Base-by-base conservation (phyloP, 2,888 invertebrate species). In the Anthophora plumipes region DNA sequence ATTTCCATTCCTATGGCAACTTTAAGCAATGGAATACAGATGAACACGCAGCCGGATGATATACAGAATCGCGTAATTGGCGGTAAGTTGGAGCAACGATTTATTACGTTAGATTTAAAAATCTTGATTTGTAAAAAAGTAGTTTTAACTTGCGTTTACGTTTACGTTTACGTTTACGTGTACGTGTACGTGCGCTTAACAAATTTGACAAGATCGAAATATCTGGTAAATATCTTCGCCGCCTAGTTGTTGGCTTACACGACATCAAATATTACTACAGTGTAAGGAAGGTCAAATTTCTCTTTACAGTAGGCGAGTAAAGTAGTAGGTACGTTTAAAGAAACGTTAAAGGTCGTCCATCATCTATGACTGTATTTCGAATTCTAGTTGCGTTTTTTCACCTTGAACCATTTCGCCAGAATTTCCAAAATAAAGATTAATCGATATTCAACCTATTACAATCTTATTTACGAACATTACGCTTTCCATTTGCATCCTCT, bases 41-140 rank as follows among this genome's bases (percentile, higher is more conserved):
- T 92, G 70, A 92, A 92, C 78, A 85, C 90, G 41, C 86, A 91
- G n/a, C 92, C 92, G 5, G 92, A 92, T 67, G 92, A 92, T 66
- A 92, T 92, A 67, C 89, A 91, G 60, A 91, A 89, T 61, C 90
- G 91, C 11, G 85, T 91, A 50, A 87, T 90, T 54, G 90, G 89
- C 68, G 89, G 91, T 91, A 43, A 80, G 89, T 85, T 1, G 1
- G 12, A 25, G 48, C n/a, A 17, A 54, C 6, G 7, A 17, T 14
- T 17, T 17, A 20, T 67, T 37, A n/a, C n/a, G n/a, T n/a, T n/a
- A n/a, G n/a, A n/a, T n/a, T n/a, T n/a, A n/a, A n/a, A n/a, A n/a
- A n/a, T n/a, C n/a, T n/a, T n/a, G n/a, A n/a, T n/a, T n/a, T n/a
- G n/a, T n/a, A n/a, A n/a, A n/a, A n/a, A n/a, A n/a, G n/a, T n/a